Conservation (phyloP, 2,113 vertebrate genomes). For the Megatriorchis doriae region DNA sequence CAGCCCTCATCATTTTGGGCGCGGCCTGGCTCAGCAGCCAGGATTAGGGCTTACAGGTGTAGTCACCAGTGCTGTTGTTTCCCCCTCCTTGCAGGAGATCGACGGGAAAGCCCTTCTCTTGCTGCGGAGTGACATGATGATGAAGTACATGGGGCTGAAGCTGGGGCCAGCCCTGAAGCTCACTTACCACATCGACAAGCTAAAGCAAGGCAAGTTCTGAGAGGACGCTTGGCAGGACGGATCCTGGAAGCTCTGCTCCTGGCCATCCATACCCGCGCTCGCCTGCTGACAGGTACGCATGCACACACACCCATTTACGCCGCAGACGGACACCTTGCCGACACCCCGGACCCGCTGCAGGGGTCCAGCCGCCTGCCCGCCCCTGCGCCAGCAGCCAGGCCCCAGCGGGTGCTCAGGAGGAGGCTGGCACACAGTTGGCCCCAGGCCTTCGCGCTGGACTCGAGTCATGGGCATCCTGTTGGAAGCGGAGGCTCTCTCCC, state of each 20-base stretch:
- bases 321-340: background rate
- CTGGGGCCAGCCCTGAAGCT: conserved; percentile 96
- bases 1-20: rapidly evolving
- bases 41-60: background rate
- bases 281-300: background rate
- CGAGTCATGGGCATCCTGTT: rapidly evolving
- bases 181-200: conserved; percentile 94
- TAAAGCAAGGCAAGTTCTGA: conserved; percentile 90
- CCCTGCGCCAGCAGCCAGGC: background rate
- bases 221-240: background rate
- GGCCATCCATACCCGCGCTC: background rate
- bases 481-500: background rate
- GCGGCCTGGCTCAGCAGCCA: rapidly evolving
- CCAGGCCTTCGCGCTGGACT: background rate
- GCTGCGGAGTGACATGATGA: conserved; percentile 91
- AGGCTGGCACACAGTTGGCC: background rate
- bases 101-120: conserved; percentile 89
- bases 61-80: background rate
- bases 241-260: background rate
- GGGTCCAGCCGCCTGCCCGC: background rate
- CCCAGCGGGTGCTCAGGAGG: background rate
- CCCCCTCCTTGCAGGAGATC: conserved; percentile 79
- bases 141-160: conserved; percentile 99
- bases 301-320: background rate
- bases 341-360: background rate